Evolutionary conservation across 2,888 invertebrate species (phyloP), one percentile per base, ranked within the genome.

Genomic region (Eilema griseolum): DNA sequence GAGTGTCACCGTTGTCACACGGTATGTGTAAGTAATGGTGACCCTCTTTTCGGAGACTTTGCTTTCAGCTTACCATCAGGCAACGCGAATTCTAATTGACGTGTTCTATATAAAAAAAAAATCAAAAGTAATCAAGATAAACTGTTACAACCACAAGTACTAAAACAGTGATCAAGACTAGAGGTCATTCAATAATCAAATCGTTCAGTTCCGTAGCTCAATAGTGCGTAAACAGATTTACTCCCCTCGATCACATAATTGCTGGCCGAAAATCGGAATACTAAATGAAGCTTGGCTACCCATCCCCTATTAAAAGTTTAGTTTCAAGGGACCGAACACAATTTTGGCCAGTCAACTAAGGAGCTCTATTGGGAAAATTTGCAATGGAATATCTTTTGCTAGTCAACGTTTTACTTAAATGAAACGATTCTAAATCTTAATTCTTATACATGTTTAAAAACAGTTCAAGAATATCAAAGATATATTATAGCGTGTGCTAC

Each of bases 281-380:
- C 69, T 61, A 69, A 76, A 69, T 67, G 63, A 68, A 68, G 61
- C 67, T 46, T 10, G 46, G 26, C 46, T 62, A 16, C 52, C 14
- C 56, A 28, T 26, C n/a, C 28, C 61, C 63, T 28, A 73, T 73
- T 69, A 75, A 73, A 81, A 79, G 68, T 72, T 63, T n/a, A 72
- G 64, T 24, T n/a, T 0, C 37, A 52, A 46, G 3, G 28, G 37
- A 20, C 23, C 52, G 24, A 31, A 8, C 7, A 23, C 28, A 26
- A 59, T 26, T 26, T 59, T 28, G 23, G 56, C 14, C 3, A 57
- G 33, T 23, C 33, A 57, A 46, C 41, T 20, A 41, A 11, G 20
- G 46, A 11, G 14, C 33, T 26, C 41, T 26, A 41, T 46, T 46
- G 46, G 12, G 46, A 20, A 46, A 63, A 63, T n/a, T 63, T 41